phyloP scores from a whole-genome alignment of 2,113 vertebrate genomes.

The Chrysochloris asiatica region DNA sequence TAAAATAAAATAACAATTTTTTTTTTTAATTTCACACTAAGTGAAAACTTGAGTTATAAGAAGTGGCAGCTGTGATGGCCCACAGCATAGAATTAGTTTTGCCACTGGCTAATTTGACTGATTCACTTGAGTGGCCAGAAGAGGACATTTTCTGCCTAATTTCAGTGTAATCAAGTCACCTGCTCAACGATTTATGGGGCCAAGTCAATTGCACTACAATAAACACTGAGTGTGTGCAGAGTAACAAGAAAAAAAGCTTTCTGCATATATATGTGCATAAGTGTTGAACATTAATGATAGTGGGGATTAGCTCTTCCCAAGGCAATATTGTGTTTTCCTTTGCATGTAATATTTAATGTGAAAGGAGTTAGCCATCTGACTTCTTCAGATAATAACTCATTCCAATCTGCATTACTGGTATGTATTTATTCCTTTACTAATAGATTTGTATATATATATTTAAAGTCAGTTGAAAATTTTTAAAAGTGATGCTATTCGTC shows the following conservation, averaged over 20 bases:
- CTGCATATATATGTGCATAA: neutral
- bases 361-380: neutral
- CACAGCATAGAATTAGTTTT: conserved; percentile 88
- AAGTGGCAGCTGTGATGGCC: conserved; percentile 89
- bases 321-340: neutral
- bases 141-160: conserved; percentile 90
- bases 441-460: conserved; percentile 8
- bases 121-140: conserved; percentile 89
- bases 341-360: neutral
- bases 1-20: conserved; percentile 86
- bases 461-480: neutral
- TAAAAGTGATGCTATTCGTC: neutral
- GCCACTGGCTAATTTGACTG: conserved; percentile 89
- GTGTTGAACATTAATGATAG: neutral
- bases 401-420: neutral
- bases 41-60: conserved; percentile 88
- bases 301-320: neutral
- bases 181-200: conserved; percentile 80
- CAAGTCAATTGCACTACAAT: conserved; percentile 73
- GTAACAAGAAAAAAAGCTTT: conserved; percentile 16
- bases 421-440: neutral
- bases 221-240: conserved; percentile 34
- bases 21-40: conserved; percentile 89
- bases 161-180: conserved; percentile 89
- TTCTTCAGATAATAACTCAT: neutral